Percentiles rank a stretch among this genome's conserved stretches.
phyloP scores from a whole-genome alignment of 2,888 invertebrate genomes.

The Luffia ferchaultella region DNA sequence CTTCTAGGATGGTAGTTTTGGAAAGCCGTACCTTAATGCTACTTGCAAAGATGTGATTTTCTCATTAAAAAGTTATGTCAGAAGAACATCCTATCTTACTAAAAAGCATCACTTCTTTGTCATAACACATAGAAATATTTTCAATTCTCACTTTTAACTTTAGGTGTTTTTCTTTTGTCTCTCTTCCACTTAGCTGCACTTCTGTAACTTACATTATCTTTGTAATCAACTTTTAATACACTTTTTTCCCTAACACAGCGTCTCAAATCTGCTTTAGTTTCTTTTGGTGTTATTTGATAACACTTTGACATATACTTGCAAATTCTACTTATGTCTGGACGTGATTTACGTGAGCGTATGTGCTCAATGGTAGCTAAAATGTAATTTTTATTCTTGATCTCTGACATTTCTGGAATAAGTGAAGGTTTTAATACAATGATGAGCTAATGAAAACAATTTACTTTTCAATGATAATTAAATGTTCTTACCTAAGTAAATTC shows the following conservation, averaged over 20 bases:
- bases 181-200: slow-evolving; percentile 78
- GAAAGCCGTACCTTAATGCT: no score
- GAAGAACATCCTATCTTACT: no score
- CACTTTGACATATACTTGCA: slow-evolving; percentile 81
- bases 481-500: slow-evolving; percentile 41
- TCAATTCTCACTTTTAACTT: slow-evolving; percentile 1
- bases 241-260: slow-evolving; percentile 77
- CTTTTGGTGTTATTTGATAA: slow-evolving; percentile 73
- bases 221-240: slow-evolving; percentile 85
- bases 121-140: no score
- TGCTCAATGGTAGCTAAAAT: slow-evolving; percentile 88
- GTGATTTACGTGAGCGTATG: slow-evolving; percentile 81
- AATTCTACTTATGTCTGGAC: slow-evolving; percentile 84
- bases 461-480: not conserved
- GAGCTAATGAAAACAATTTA: no score
- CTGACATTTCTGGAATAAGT: slow-evolving; percentile 60
- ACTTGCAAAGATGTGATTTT: no score
- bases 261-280: slow-evolving; percentile 76
- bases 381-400: slow-evolving; percentile 74
- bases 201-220: slow-evolving; percentile 85
- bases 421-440: no score
- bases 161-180: slow-evolving; percentile 8
- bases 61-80: no score
- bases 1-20: no score
- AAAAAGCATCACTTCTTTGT: no score